A percentile compares a stretch with the other conserved stretches of the same genome.
Evolutionary conservation across 2,113 vertebrate genomes (phyloP).

Genomic region (Pomatostomus ruficeps): DNA sequence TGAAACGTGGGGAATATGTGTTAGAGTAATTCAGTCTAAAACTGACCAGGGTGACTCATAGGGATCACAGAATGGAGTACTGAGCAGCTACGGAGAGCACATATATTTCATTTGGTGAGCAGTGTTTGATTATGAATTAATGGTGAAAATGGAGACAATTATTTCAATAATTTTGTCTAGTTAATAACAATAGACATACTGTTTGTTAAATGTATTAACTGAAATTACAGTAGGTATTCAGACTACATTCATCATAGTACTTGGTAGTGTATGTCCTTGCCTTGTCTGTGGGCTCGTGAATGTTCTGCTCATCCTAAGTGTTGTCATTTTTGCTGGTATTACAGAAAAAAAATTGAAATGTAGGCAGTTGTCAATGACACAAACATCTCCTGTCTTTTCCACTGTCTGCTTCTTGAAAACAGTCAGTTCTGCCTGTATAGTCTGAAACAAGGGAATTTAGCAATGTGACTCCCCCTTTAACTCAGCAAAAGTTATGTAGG

Average conservation of each 20-base stretch:
- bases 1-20: not conserved
- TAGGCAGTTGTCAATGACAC: constrained; percentile 19
- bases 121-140: constrained; percentile 6
- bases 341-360: constrained; percentile 8
- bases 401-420: constrained; percentile 8
- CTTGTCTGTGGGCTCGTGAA: not conserved
- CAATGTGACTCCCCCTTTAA: not conserved
- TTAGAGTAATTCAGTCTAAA: not conserved
- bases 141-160: constrained; percentile 20
- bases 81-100: not conserved
- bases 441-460: not conserved
- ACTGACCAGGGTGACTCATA: not conserved
- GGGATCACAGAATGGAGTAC: not conserved
- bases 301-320: not conserved
- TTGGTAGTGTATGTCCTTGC: not conserved
- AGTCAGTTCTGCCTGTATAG: not conserved
- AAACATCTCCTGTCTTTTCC: not conserved
- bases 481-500: not conserved
- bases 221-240: constrained; percentile 4
- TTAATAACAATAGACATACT: constrained; percentile 4
- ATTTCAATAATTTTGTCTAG: constrained; percentile 25
- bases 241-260: not conserved
- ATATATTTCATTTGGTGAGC: not conserved
- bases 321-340: constrained; percentile 4
- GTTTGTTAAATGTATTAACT: constrained; percentile 27